Conservation (phyloP, 2,113 vertebrate genomes). For the Chionodraco myersi region DNA sequence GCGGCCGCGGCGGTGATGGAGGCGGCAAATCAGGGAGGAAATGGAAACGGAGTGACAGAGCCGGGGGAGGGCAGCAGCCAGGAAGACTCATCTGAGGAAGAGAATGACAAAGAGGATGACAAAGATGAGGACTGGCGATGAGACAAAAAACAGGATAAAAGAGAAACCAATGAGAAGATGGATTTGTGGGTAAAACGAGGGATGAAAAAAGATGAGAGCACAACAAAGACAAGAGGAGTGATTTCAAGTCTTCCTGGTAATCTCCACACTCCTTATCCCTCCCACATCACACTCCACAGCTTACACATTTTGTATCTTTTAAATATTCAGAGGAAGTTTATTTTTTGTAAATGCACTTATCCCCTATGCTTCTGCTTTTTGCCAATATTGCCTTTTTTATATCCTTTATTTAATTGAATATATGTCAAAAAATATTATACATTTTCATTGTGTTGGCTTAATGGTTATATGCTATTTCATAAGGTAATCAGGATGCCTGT, state of each 20-base stretch:
- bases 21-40: slow-evolving; percentile 28
- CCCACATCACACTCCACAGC: slow-evolving; percentile 51
- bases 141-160: slow-evolving; percentile 21
- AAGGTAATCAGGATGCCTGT: slow-evolving; percentile 42
- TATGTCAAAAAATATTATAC: slow-evolving; percentile 55
- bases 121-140: slow-evolving; percentile 84
- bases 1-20: rapidly evolving
- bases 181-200: slow-evolving; percentile 11
- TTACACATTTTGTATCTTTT: slow-evolving; percentile 58
- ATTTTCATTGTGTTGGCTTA: slow-evolving; percentile 37
- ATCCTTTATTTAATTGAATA: slow-evolving; percentile 78
- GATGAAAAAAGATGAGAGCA: slow-evolving; percentile 15
- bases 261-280: slow-evolving; percentile 35
- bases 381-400: slow-evolving; percentile 69
- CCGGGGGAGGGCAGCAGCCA: slow-evolving; percentile 76
- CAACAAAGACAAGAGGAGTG: slow-evolving; percentile 35
- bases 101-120: slow-evolving; percentile 85
- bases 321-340: slow-evolving; percentile 61
- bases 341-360: slow-evolving; percentile 71
- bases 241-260: slow-evolving; percentile 57
- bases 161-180: slow-evolving; percentile 10
- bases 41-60: slow-evolving; percentile 66
- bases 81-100: slow-evolving; percentile 80
- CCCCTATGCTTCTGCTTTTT: slow-evolving; percentile 59
- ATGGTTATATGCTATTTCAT: slow-evolving; percentile 32